These are phyloP conservation scores for Noctua janthina DNA, from an alignment of 2,888 invertebrate species.

Conservation along the genomic window DNA sequence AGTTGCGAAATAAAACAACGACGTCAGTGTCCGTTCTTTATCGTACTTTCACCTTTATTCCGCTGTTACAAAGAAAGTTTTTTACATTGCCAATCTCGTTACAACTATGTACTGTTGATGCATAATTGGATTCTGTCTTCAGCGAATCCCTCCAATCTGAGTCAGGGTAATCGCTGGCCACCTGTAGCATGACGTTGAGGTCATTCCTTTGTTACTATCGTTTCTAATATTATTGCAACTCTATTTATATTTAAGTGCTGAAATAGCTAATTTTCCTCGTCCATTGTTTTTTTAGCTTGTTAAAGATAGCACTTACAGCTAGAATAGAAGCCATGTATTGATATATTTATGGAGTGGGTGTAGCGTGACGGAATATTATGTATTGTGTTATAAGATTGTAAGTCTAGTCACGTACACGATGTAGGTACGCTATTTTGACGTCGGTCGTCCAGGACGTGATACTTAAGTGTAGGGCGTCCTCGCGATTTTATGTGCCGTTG, in stretches of 20 bases:
- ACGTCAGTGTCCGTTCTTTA: constrained; percentile 59
- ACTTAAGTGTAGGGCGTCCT: constrained; percentile 55
- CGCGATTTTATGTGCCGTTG: constrained; percentile 63
- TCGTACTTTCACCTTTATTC: constrained; percentile 73
- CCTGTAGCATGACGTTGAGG: constrained; percentile 38
- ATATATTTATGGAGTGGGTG: constrained; percentile 58
- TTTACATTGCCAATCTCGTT: constrained; percentile 26
- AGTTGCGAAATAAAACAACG: constrained; percentile 60
- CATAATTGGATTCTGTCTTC: constrained; percentile 56
- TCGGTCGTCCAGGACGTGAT: constrained; percentile 65
- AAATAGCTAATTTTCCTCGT: constrained; percentile 60
- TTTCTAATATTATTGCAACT: constrained; percentile 14
- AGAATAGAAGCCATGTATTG: constrained; percentile 55
- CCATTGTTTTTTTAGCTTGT: constrained; percentile 61
- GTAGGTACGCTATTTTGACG: constrained; percentile 68
- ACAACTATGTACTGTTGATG: constrained; percentile 21
- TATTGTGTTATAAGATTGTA: constrained; percentile 73
- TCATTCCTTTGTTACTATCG: constrained; percentile 27
- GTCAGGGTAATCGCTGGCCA: constrained; percentile 45
- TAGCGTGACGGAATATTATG: constrained; percentile 70
- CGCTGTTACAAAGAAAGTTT: constrained; percentile 56
- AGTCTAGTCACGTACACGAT: constrained; percentile 72
- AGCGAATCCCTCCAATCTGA: constrained; percentile 44
- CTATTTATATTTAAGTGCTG: constrained; percentile 49
- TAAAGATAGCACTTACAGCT: constrained; percentile 54